Evolutionary conservation across 2,888 invertebrate species (phyloP).

Genomic region (Maniola hyperantus): DNA sequence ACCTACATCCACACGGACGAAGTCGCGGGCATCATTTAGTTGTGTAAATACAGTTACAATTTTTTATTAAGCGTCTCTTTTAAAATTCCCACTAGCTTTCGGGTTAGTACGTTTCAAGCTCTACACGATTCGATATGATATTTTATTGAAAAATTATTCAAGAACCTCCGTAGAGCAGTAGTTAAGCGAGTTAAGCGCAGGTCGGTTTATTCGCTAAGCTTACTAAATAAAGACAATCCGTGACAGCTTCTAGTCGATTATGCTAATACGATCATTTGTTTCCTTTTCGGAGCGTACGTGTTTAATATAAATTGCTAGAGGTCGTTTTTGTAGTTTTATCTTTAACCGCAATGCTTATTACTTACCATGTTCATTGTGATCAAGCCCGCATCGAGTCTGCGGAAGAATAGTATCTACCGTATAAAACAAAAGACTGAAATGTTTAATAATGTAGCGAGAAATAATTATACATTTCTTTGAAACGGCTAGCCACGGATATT

Average conservation of each 20-base stretch:
- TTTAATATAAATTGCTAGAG: conserved; percentile 41
- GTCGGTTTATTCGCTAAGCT: conserved; percentile 52
- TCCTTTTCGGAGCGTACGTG: conserved; percentile 61
- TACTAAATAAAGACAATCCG: conserved; percentile 63
- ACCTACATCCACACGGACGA: too few species aligned
- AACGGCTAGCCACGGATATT: background rate
- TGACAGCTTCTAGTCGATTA: conserved; percentile 60
- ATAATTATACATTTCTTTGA: background rate
- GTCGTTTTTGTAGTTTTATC: conserved; percentile 42
- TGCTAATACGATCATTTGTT: conserved; percentile 68
- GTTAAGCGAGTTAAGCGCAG: conserved; percentile 30
- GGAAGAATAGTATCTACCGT: conserved; percentile 50
- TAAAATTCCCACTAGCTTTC: background rate
- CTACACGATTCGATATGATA: conserved; percentile 48
- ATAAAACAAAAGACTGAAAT: background rate
- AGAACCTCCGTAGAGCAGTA: conserved; percentile 44
- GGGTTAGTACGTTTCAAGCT: conserved; percentile 34
- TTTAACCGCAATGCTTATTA: conserved; percentile 54
- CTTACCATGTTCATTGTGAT: conserved; percentile 47
- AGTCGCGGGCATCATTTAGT: too few species aligned
- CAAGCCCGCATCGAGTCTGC: conserved; percentile 61
- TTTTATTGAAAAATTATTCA: conserved; percentile 66
- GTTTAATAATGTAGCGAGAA: background rate
- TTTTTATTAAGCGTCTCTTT: background rate
- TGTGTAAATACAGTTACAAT: too few species aligned